Conservation (phyloP, 2,797 vertebrate genomes). For the Muraenolepis orangiensis region DNA sequence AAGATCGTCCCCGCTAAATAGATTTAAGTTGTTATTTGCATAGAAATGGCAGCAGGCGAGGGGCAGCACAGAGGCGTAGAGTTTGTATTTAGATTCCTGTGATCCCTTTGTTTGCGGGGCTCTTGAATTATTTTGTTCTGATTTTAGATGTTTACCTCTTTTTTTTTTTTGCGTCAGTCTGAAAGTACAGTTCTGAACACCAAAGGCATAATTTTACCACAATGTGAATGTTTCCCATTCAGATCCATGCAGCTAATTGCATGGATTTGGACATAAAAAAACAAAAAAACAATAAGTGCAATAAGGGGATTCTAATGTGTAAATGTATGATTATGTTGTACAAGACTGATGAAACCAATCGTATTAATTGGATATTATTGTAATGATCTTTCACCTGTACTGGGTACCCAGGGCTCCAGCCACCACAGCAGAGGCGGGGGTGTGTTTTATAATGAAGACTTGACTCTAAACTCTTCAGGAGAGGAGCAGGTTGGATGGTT, state of each 20-base stretch:
- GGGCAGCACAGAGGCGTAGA: neutral
- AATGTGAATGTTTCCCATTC: slow-evolving; percentile 7
- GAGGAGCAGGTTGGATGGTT: slow-evolving; percentile 76
- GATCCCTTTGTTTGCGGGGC: neutral
- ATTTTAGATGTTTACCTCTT: neutral
- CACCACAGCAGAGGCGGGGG: slow-evolving; percentile 4
- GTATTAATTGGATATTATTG: neutral
- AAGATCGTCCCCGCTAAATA: slow-evolving; percentile 78
- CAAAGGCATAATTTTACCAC: neutral
- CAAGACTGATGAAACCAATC: neutral
- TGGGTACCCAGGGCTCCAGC: slow-evolving; percentile 22
- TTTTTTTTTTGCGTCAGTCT: neutral
- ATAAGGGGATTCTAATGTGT: slow-evolving; percentile 11
- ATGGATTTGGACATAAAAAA: slow-evolving; percentile 30
- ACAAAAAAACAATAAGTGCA: no score
- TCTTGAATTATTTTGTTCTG: neutral
- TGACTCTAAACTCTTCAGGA: slow-evolving; percentile 71
- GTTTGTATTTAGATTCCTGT: neutral
- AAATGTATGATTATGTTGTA: slow-evolving; percentile 28
- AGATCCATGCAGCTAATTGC: no score
- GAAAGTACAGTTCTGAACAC: neutral
- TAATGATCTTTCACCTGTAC: slow-evolving; percentile 24
- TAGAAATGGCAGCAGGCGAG: slow-evolving; percentile 2
- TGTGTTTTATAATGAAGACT: slow-evolving; percentile 73
- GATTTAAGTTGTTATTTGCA: neutral